Base-by-base conservation (phyloP, 2,113 vertebrate species). In the Platysteira castanea region DNA sequence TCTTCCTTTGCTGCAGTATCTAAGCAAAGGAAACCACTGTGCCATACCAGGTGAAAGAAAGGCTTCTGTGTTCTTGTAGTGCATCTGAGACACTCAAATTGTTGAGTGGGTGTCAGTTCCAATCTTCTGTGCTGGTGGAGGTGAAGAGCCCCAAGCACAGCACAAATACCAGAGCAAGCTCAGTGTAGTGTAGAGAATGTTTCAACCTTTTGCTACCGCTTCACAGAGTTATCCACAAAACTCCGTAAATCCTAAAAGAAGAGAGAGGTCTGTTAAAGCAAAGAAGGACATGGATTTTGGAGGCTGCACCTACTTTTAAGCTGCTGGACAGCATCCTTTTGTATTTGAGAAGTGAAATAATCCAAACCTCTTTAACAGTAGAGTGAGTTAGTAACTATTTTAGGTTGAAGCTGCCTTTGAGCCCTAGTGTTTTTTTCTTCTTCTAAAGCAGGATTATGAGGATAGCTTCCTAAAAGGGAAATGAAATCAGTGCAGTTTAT, bases 381-480 rank as follows among this genome's bases (percentile, higher is more conserved):
- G 68, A 86, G 60, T 50, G 57, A 74, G 53, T 88, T 86, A 49
- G 75, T 88, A 77, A 73, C 71, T 91, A 60, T 94, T 95, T 92
- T 70, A 77, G 75, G 50, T 67, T 42, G 68, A 85, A 94, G 71
- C 71, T 88, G 71, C 74, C 71, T 94, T 92, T 86, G 67, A 94
- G 39, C 70, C 41, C 37, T 52, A 11, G 21, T 1, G 52, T 4
- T 68, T 75, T 87, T 82, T 87, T 63, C 15, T 84, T 46, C 61
- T 76, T 86, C 83, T 95, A 89, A 95, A 96, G 92, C 79, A 89
- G 88, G 92, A 89, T 97, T 95, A 96, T 92, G 83, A 89, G 54
- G 86, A 90, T 95, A 92, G 56, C 83, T 96, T 97, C 79, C 73
- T 95, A 89, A 93, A 95, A 92, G 91, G 83, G 79, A 95, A 92